Evolutionary conservation across 92 coral and sea anemone species (phyloP).

Genomic region (Palythoa heliodiscus): DNA sequence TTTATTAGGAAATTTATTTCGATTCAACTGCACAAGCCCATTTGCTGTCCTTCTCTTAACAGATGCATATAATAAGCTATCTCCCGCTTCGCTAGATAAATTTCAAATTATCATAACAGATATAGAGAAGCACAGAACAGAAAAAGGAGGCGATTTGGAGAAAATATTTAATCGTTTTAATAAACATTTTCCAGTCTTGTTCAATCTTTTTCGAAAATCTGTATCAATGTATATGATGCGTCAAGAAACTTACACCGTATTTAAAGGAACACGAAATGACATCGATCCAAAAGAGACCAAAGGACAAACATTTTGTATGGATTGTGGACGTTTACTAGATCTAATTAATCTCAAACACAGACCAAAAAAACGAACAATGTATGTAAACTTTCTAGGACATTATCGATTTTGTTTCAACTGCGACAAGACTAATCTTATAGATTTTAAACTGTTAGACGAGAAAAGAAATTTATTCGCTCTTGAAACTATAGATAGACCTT

Average conservation of each 20-base stretch:
- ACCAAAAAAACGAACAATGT: background rate
- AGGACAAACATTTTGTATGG: background rate
- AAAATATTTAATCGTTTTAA: background rate
- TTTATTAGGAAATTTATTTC: no score
- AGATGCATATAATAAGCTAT: no score
- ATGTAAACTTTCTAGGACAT: background rate
- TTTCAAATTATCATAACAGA: no score
- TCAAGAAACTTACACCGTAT: background rate
- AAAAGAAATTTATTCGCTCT: background rate
- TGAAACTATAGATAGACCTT: background rate
- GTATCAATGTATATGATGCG: background rate
- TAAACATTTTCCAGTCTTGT: background rate
- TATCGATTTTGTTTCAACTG: slow-evolving; percentile 8
- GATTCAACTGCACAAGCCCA: no score
- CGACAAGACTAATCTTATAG: background rate
- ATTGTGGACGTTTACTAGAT: background rate
- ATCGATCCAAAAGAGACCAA: background rate
- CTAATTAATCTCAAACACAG: background rate
- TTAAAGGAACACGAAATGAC: background rate
- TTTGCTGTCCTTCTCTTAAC: no score
- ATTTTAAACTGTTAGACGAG: background rate
- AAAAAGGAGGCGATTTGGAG: background rate
- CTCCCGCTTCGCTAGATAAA: no score
- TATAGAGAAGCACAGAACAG: background rate
- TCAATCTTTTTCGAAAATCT: background rate